Conservation (phyloP, 2,888 invertebrate species). For the Oscheius myriophilus region DNA sequence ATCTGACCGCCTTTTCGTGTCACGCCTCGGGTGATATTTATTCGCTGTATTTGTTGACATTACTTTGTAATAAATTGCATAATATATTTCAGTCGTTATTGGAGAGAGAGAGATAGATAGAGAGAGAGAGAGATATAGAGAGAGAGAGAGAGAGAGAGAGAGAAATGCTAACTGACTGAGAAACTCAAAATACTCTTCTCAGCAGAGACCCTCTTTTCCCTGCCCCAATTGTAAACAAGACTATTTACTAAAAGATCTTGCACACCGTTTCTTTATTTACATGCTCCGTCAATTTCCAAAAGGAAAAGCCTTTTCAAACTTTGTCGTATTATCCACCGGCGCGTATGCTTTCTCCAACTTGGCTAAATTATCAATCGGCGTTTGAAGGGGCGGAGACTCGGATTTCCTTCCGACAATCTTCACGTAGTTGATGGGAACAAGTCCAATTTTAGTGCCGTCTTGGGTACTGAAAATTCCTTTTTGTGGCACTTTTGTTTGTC, state of each 20-base stretch:
- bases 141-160: too few species aligned
- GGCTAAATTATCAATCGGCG: constrained; percentile 13
- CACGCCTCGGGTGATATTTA: constrained; percentile 23
- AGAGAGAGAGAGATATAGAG: too few species aligned
- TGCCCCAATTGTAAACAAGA: too few species aligned
- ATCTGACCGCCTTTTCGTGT: constrained; percentile 18
- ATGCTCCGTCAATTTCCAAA: too few species aligned
- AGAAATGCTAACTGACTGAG: too few species aligned
- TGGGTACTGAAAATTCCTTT: constrained; percentile 66
- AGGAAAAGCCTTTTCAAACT: background rate
- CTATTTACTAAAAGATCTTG: too few species aligned
- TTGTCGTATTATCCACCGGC: background rate
- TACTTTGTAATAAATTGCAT: too few species aligned
- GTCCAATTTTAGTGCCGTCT: constrained; percentile 74
- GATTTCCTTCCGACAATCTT: constrained; percentile 72
- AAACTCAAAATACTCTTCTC: too few species aligned
- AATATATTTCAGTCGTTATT: too few species aligned
- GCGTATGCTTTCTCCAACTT: constrained; percentile 9
- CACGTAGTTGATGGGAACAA: constrained; percentile 76
- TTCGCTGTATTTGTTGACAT: background rate
- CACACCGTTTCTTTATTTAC: too few species aligned
- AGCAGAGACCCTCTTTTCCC: too few species aligned
- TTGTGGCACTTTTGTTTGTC: background rate
- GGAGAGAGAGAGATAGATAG: too few species aligned
- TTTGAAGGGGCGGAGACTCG: constrained; percentile 48